phyloP scores from a whole-genome alignment of 2,888 invertebrate species.

The Agrochola circellaris region DNA sequence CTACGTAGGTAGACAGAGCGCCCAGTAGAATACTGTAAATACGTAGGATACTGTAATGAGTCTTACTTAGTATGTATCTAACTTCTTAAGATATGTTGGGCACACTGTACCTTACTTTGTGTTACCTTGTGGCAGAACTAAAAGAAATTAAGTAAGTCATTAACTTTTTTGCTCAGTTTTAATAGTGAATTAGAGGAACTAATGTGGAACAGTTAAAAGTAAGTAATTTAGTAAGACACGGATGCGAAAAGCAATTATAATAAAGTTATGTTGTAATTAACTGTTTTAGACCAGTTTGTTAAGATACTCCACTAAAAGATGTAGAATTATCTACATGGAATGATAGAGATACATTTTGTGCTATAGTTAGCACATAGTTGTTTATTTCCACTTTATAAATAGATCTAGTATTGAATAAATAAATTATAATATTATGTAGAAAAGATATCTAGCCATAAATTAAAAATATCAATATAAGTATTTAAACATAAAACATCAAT shows the following conservation, averaged over 20 bases:
- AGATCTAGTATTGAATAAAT: background rate
- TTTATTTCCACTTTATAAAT: background rate
- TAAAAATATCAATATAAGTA: conserved; percentile 10
- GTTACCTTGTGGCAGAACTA: background rate
- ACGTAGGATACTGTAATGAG: no score
- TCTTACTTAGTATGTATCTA: no score
- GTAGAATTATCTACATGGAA: background rate
- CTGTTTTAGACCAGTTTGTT: background rate
- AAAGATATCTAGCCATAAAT: conserved; percentile 9
- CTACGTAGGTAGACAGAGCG: no score
- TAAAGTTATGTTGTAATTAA: conserved; percentile 37
- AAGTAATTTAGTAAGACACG: conserved; percentile 42
- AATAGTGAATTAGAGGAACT: conserved; percentile 6
- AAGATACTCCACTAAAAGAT: background rate
- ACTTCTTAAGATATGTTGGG: no score
- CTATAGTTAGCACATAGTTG: background rate
- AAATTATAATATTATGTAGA: background rate
- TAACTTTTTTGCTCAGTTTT: conserved; percentile 13
- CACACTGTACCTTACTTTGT: background rate
- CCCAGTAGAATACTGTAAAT: no score
- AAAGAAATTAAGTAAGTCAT: conserved; percentile 1
- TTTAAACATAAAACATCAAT: conserved; percentile 6
- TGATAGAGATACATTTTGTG: background rate
- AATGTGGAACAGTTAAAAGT: conserved; percentile 34
- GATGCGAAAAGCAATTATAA: conserved; percentile 47